These are phyloP conservation scores for Drosophila parabipectinata DNA, from an alignment of 1,140 invertebrate species.

Conservation along the genomic window DNA sequence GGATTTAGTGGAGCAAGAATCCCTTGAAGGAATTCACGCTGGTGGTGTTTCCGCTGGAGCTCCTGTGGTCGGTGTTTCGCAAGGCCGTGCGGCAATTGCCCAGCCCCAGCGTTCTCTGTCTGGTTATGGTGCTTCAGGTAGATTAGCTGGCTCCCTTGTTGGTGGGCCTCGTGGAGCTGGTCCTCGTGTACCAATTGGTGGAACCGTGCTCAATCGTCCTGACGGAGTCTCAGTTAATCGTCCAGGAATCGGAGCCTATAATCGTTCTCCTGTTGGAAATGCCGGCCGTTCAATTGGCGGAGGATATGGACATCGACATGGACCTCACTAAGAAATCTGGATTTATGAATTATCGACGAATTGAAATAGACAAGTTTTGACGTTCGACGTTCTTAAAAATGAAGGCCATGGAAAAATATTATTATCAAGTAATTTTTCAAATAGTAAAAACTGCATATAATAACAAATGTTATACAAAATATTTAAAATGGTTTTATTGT, in stretches of 20 bases:
- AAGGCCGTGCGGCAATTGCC: background rate
- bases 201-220: background rate
- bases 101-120: constrained; percentile 8
- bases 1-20: constrained; percentile 15
- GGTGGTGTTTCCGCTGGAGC: constrained; percentile 16
- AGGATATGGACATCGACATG: constrained; percentile 21
- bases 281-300: constrained; percentile 4
- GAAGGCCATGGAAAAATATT: background rate
- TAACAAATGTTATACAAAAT: constrained; percentile 2
- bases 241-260: background rate
- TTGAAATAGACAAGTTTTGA: background rate
- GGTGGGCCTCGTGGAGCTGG: constrained; percentile 11
- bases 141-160: background rate
- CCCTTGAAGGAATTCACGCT: constrained; percentile 1
- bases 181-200: constrained; percentile 10
- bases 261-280: background rate
- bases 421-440: background rate
- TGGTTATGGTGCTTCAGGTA: constrained; percentile 9
- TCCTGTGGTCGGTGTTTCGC: background rate
- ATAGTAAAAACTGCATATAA: background rate
- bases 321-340: background rate
- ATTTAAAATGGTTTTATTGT: background rate
- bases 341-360: background rate
- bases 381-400: background rate
- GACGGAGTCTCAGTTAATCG: background rate